Evolutionary conservation across 1,140 invertebrate species (phyloP), one percentile per base, ranked within the genome.

Genomic region (Dendroctonus ponderosae): DNA sequence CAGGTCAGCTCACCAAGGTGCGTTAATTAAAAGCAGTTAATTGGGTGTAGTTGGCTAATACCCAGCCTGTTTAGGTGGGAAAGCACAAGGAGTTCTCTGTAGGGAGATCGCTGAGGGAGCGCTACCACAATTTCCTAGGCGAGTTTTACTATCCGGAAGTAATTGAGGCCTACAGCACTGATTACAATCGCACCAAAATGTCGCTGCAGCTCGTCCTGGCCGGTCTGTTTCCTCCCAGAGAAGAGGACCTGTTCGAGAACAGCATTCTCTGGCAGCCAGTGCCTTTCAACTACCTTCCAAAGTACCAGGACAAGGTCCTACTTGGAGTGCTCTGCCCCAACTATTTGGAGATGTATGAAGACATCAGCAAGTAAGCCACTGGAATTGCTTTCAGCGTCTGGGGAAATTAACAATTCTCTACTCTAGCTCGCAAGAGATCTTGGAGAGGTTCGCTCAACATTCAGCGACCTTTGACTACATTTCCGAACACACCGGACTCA

Each of bases 201-300:
- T 84, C 81, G 5, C 78, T 80, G 0, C 85, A 89, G 74, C 83
- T 86, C 41, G 83, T 94, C 58, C 80, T 96, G 39, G 92, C 93
- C 6, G 92, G 91, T 15, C 80, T 97, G 44, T 96, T 87, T 79
- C 89, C 89, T 14, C 92, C 93, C 0, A 77, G 77, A 38, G 79
- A 83, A 6, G 79, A 85, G 41, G 86, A 91, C 71, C 80, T 85
- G 54, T 93, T 93, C 84, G 83, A 92, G 71, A 76, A 82, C 0
- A 79, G 85, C 50, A 79, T 96, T 41, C 72, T 77, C 0, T 97
- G 94, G 94, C 90, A 92, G 71, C 94, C 94, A 0, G 87, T 96
- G 70, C 91, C 94, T 0, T 87, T 96, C 26, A 70, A 68, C 48
- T 66, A 68, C 43, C 38, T 62, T 8, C 66, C 66, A 3, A 57